Percentiles rank a stretch among this genome's conserved stretches.
Evolutionary conservation across 2,113 vertebrate species (phyloP).

Genomic region (Trachemys scripta): DNA sequence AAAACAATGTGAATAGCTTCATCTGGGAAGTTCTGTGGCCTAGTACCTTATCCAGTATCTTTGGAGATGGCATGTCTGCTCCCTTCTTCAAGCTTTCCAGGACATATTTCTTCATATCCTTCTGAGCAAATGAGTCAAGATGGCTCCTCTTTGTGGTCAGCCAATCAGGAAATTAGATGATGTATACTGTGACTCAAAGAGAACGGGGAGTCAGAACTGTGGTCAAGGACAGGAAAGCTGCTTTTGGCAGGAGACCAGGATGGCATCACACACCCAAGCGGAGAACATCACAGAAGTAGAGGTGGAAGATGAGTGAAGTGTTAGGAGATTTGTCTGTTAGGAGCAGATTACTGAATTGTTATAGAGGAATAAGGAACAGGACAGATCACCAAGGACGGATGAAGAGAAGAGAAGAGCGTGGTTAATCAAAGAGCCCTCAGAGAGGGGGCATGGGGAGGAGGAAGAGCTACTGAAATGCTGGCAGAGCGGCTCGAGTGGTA

Average conservation of each 20-base stretch:
- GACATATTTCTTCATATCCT: background rate
- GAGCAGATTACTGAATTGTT: background rate
- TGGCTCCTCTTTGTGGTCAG: background rate
- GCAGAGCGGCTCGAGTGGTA: background rate
- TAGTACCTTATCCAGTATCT: background rate
- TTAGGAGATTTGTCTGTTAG: background rate
- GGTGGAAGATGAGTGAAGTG: background rate
- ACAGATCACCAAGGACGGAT: background rate
- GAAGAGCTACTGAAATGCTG: background rate
- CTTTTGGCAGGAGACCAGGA: background rate
- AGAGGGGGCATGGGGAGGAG: background rate
- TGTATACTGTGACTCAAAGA: background rate
- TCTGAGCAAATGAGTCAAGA: background rate
- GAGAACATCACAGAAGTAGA: background rate
- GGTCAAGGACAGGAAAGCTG: background rate
- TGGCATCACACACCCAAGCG: background rate
- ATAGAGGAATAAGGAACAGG: background rate
- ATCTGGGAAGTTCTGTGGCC: background rate
- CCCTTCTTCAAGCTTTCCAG: background rate
- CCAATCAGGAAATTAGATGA: background rate
- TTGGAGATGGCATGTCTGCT: background rate
- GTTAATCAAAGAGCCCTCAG: background rate
- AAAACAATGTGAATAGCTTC: background rate
- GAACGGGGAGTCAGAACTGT: background rate
- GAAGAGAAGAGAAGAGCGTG: background rate